Evolutionary conservation across 1,140 invertebrate genomes (phyloP), one percentile per base, ranked within the genome.

Genomic region (Dendrolimus kikuchii): DNA sequence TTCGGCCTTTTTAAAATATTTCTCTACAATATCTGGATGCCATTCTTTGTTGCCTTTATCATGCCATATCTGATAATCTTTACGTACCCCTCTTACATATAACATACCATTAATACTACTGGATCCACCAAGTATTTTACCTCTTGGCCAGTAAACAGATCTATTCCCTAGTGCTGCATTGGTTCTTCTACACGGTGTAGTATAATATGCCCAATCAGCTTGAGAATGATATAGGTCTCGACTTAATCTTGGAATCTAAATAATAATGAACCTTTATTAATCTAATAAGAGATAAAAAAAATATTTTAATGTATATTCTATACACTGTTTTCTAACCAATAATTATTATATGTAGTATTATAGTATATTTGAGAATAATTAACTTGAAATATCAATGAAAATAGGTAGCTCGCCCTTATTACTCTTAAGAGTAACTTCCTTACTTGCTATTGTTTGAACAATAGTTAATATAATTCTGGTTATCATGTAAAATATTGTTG

Each of bases 81-180:
- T 69, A 7, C 86, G 81, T 75, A 92, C 90, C 4, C 92, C 93
- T 60, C 91, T 76, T 0, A 92, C 84, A 66, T 94, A 93, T 4
- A 91, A 81, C 91, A 94, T 92, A 37, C 88, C 89, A 69, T 94
- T 94, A 4, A 94, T 80, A 5, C 89, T 89, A 36, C 89, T 91
- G n/a, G 88, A 89, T 5, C 92, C 92, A n/a, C 92, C 92, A 10
- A 90, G 56, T 40, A 85, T 71, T 68, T 88, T 89, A 56, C 86
- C 89, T 56, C 87, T 67, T 4, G 89, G 84, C 78, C 87, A 88
- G 36, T 76, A 66, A 7, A 57, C 49, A 7, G 48, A 36, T 36
- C 57, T 51, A 46, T 60, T 55, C 7, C 47, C 40, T 41, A 49
- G 44, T 7, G 49, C 63, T 54, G 58, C 48, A 49, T 38, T 48